Percentiles rank a stretch among this genome's conserved stretches.
phyloP scores from a whole-genome alignment of 2,113 vertebrate genomes.

The Tretioscincus oriximinensis region DNA sequence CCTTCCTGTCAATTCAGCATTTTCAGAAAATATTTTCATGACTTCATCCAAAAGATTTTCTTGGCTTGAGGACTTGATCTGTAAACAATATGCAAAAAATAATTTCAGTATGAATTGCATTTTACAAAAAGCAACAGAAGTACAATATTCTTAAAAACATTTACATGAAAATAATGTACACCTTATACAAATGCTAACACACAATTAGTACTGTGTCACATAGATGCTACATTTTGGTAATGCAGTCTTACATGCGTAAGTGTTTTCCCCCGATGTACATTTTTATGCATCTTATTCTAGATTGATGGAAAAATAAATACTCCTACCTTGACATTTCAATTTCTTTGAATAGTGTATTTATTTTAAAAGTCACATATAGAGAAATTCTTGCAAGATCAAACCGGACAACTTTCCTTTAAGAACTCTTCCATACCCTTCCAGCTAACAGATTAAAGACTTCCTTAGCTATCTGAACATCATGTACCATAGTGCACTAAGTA shows the following conservation, averaged over 20 bases:
- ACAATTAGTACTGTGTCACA: not conserved
- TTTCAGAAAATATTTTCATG: slow-evolving; percentile 82
- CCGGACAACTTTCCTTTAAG: not conserved
- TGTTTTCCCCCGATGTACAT: slow-evolving; percentile 18
- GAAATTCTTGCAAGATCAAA: not conserved
- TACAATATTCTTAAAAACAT: not conserved
- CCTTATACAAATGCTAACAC: not conserved
- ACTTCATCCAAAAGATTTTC: slow-evolving; percentile 91
- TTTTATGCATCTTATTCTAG: not conserved
- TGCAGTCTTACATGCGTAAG: not conserved
- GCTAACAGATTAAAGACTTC: not conserved
- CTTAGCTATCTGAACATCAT: slow-evolving; percentile 11
- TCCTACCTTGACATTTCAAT: not conserved
- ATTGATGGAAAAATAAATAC: not conserved
- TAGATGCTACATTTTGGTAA: not conserved
- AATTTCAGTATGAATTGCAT: not conserved
- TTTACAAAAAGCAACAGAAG: not conserved
- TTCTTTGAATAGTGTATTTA: not conserved
- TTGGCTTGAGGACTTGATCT: slow-evolving; percentile 84
- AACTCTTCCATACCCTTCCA: not conserved
- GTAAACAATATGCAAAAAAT: slow-evolving; percentile 30
- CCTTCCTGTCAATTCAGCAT: slow-evolving; percentile 78
- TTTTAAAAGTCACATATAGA: not conserved
- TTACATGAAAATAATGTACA: not conserved
- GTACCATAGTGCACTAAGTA: not conserved